Conservation (phyloP, 2,113 vertebrate species). For the Garra rufa region DNA sequence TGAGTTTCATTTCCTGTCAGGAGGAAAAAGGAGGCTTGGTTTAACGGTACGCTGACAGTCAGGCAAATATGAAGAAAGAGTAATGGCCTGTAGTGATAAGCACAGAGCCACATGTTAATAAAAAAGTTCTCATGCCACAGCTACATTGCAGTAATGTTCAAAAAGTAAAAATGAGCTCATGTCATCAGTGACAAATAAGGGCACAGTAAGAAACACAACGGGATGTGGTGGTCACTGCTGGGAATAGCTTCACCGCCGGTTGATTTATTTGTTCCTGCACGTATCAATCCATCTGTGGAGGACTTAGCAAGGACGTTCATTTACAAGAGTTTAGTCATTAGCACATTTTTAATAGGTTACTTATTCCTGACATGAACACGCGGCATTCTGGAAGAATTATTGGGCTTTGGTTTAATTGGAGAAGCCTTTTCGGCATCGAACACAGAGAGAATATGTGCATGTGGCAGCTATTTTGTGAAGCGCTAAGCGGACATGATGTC, state of each 20-base stretch:
- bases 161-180: slow-evolving; percentile 7
- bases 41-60: slow-evolving; percentile 3
- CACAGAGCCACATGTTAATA: slow-evolving; percentile 10
- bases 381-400: slow-evolving; percentile 11
- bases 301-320: not conserved
- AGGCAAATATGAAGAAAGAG: slow-evolving; percentile 29
- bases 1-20: slow-evolving; percentile 47
- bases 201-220: not conserved
- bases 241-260: not conserved
- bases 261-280: not conserved
- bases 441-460: not conserved
- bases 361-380: not conserved
- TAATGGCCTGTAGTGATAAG: slow-evolving; percentile 6
- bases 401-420: slow-evolving; percentile 6
- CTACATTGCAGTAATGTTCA: not conserved
- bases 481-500: slow-evolving; percentile 4
- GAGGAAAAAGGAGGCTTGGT: slow-evolving; percentile 28
- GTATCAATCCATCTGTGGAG: slow-evolving; percentile 2
- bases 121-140: not conserved
- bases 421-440: not conserved
- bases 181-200: slow-evolving; percentile 13
- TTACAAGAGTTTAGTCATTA: slow-evolving; percentile 16
- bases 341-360: slow-evolving; percentile 28
- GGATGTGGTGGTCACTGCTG: not conserved
- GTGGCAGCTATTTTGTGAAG: slow-evolving; percentile 2